Percentiles rank a stretch among this genome's conserved stretches.
These are phyloP conservation scores for Hoplostethus mediterraneus DNA, from an alignment of 2,797 vertebrate genomes.

Conservation along the genomic window DNA sequence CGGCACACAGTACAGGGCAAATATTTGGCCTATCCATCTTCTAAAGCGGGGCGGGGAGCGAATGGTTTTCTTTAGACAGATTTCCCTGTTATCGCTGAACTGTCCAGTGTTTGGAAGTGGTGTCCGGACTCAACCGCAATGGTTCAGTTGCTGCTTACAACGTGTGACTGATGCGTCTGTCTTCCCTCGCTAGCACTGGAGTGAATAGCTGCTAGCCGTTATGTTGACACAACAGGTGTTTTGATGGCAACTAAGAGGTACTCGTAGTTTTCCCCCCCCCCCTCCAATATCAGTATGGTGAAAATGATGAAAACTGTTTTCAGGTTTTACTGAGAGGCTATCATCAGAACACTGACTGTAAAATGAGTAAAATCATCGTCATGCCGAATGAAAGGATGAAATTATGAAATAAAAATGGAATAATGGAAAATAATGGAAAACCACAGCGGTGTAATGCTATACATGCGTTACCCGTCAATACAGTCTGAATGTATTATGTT, in stretches of 20 bases:
- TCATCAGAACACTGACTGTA: too few relatives aligned
- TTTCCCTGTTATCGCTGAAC: background rate
- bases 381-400: too few relatives aligned
- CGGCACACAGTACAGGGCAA: background rate
- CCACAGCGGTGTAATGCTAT: background rate
- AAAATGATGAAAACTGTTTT: too few relatives aligned
- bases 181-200: conserved; percentile 10
- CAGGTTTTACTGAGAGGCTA: too few relatives aligned
- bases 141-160: conserved; percentile 29
- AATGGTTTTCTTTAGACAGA: background rate
- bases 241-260: conserved; percentile 9
- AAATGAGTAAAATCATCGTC: too few relatives aligned
- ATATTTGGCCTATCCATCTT: background rate
- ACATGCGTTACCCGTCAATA: background rate
- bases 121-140: conserved; percentile 2
- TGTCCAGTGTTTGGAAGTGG: conserved; percentile 1
- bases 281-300: too few relatives aligned
- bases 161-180: conserved; percentile 28
- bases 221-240: conserved; percentile 42
- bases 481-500: background rate
- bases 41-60: background rate
- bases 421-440: too few relatives aligned
- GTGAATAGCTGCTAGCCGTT: background rate
- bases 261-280: background rate
- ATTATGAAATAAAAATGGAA: too few relatives aligned